Evolutionary conservation across 2,797 vertebrate species (phyloP).

Genomic region (Sternotherus odoratus): DNA sequence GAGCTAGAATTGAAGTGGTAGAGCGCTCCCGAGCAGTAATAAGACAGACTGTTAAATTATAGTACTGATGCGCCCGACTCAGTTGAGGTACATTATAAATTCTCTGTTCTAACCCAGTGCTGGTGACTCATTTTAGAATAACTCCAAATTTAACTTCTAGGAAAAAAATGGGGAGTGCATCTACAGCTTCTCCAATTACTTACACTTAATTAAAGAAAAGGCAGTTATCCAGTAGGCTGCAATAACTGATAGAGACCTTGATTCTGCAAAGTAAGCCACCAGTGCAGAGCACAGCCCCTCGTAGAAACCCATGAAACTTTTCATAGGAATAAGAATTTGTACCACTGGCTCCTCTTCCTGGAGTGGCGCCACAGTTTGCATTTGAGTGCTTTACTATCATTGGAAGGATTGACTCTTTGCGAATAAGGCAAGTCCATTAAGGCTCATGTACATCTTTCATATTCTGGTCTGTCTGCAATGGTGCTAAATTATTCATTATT

Average conservation of each 20-base stretch:
- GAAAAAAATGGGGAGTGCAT: not conserved
- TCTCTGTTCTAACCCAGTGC: not conserved
- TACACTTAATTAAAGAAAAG: conserved; percentile 30
- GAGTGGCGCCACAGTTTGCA: not conserved
- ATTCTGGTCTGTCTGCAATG: not conserved
- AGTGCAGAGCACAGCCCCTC: not conserved
- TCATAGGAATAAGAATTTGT: not conserved
- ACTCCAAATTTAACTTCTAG: not conserved
- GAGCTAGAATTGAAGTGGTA: conserved; percentile 9
- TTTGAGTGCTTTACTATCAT: not conserved
- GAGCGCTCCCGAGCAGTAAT: not conserved
- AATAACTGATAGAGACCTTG: not conserved
- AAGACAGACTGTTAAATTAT: not conserved
- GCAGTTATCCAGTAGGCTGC: not conserved
- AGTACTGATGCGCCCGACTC: not conserved
- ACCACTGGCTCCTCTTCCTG: not conserved
- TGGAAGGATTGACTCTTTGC: not conserved
- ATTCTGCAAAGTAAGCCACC: not conserved
- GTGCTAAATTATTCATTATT: not conserved
- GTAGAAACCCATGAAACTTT: not conserved
- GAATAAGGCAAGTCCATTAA: not conserved
- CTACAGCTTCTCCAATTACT: conserved; percentile 4
- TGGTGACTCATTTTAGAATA: conserved; percentile 38
- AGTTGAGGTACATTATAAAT: not conserved
- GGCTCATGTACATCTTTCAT: not conserved